phyloP scores from a whole-genome alignment of 2,888 invertebrate genomes.

The Drosophila diplacantha region DNA sequence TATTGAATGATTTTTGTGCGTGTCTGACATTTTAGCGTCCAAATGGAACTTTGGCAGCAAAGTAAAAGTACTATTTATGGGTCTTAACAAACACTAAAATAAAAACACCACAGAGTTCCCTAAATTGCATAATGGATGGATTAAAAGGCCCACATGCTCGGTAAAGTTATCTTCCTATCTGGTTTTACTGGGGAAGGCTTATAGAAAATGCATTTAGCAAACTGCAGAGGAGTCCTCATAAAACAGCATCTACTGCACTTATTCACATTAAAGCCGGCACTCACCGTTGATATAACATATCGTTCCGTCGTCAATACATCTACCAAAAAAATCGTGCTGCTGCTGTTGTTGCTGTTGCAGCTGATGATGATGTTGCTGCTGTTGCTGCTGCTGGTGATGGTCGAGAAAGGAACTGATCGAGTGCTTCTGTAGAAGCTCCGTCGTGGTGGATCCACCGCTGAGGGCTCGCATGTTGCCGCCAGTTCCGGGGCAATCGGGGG shows the following conservation, averaged over 20 bases:
- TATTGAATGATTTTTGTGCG: slow-evolving; percentile 42
- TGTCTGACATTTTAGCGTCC: slow-evolving; percentile 10
- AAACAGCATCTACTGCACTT: not conserved
- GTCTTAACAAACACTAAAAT: not conserved
- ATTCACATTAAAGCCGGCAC: not conserved
- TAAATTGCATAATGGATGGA: too few relatives aligned
- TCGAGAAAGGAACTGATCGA: slow-evolving; percentile 80
- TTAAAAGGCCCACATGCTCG: not conserved
- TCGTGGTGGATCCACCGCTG: slow-evolving; percentile 67
- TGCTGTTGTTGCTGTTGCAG: slow-evolving; percentile 62
- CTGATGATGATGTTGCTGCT: slow-evolving; percentile 55
- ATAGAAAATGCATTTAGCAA: not conserved
- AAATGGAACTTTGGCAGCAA: slow-evolving; percentile 35
- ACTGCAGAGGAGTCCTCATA: not conserved
- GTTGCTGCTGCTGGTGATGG: slow-evolving; percentile 73
- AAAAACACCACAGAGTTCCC: not conserved
- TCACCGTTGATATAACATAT: slow-evolving; percentile 75
- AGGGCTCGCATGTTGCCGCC: slow-evolving; percentile 62
- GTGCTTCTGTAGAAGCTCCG: slow-evolving; percentile 79
- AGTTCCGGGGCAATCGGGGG: slow-evolving; percentile 57
- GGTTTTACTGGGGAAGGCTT: not conserved
- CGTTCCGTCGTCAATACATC: slow-evolving; percentile 65
- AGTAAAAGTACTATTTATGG: slow-evolving; percentile 9
- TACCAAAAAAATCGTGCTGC: slow-evolving; percentile 66
- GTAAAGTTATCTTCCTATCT: not conserved